Percentiles rank a stretch among this genome's conserved stretches.
These are phyloP conservation scores for Euwallacea similis DNA, from an alignment of 1,140 invertebrate species.

Conservation along the genomic window DNA sequence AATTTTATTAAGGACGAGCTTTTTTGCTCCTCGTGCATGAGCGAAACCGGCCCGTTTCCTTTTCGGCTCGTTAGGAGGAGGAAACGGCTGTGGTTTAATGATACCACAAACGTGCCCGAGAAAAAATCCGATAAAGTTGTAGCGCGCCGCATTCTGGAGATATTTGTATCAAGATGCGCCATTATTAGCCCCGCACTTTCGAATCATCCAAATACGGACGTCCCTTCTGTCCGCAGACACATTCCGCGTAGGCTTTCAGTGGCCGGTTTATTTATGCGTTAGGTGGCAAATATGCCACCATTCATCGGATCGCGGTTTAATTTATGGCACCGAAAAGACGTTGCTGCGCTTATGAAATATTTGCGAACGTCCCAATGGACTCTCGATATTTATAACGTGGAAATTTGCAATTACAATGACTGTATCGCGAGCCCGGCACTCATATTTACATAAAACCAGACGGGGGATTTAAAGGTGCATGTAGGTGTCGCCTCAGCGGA, in stretches of 20 bases:
- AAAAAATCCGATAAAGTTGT: slow-evolving; percentile 4
- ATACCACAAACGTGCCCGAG: not conserved
- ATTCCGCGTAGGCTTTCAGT: no score
- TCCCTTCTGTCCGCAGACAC: no score
- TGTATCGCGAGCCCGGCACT: slow-evolving; percentile 1
- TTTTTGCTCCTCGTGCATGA: not conserved
- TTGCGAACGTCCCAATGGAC: not conserved
- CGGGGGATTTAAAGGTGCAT: slow-evolving; percentile 28
- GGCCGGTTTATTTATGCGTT: not conserved
- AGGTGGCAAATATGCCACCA: slow-evolving; percentile 12
- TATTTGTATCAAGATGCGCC: no score
- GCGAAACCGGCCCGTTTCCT: slow-evolving; percentile 11
- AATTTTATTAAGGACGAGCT: not conserved
- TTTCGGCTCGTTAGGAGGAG: slow-evolving; percentile 1
- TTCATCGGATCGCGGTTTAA: not conserved
- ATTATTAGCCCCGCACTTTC: no score
- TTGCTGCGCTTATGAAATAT: not conserved
- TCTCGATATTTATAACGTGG: slow-evolving; percentile 16
- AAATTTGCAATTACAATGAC: slow-evolving; percentile 33
- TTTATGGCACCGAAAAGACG: not conserved
- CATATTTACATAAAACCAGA: slow-evolving; percentile 31
- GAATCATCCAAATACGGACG: no score
- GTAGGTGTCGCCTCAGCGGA: slow-evolving; percentile 21
- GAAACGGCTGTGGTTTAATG: slow-evolving; percentile 5
- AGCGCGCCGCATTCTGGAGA: not conserved